Evolutionary conservation across 2,113 vertebrate genomes (phyloP), one percentile per base, ranked within the genome.

Genomic region (Scartelaos histophorus): DNA sequence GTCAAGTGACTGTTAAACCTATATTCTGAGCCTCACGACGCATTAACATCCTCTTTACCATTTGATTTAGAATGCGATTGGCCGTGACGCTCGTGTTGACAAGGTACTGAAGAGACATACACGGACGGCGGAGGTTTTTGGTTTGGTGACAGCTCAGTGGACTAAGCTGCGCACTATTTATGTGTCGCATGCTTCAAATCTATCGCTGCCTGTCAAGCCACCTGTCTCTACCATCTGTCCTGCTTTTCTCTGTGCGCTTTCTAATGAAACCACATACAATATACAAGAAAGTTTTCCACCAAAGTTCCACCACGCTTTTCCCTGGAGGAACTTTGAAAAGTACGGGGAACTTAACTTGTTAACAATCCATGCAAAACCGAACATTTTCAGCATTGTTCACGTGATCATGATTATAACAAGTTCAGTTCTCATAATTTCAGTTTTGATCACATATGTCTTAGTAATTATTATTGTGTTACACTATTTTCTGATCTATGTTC

Each of bases 141-240:
- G 43, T 66, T 76, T 49, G 68, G 51, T 75, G 83, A 68, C 62
- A 73, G 64, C 79, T 81, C 71, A 11, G 57, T 81, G 65, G 51
- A 71, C 71, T 80, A 13, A 35, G 29, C 21, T 38, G 2, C 25
- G 21, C 62, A 13, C 67, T 69, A 49, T 80, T 82, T 67, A 74
- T 69, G 67, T 51, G 72, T 49, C 38, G 19, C 57, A 51, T 56
- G 25, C 69, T 67, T 73, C 67, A 73, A 73, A 88, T 67, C 75
- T 71, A 72, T 62, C n/a, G 64, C 60, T 76, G 76, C 51, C 62
- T 82, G 60, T 76, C 46, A 80, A 76, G 70, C 64, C 67, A 75
- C 75, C 77, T 76, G 68, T 77, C 77, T 76, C 46, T 25, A 58
- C 75, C 84, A 76, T 71, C 76, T 82, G 81, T 84, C 71, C 64